Base-by-base conservation (phyloP, 2,797 vertebrate genomes). In the Calcarius lapponicus region DNA sequence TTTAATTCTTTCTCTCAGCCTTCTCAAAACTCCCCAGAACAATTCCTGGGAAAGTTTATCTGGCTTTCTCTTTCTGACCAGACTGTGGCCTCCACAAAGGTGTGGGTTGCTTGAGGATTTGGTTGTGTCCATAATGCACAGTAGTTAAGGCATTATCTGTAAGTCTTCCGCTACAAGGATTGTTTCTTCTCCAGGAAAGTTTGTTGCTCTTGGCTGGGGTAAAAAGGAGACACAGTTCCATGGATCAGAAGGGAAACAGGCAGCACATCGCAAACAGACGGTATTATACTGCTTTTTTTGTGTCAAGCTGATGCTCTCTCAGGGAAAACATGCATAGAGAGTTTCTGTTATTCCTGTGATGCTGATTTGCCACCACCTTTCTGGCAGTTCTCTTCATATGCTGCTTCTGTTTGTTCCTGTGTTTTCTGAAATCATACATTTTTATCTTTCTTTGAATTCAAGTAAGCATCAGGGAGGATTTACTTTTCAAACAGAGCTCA, bases 201-300 rank as follows among this genome's bases (percentile, higher is more conserved):
- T 99, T 76, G 98, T 99, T 92, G 98, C 99, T 13, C 98, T 99
- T 69, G 99, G 99, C 25, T 99, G 99, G 99, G 99, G 99, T 42
- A 99, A 98, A 98, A 99, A 99, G 95, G 99, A 99, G 95, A 99
- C 99, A 1, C 99, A 99, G 96, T 99, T 99, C 92, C 99, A 99
- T 43, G 99, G 99, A 86, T 99, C 99, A 21, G 99, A 99, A 95
- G 99, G 99, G 79, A 99, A 99, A 90, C 98, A 98, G 92, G 99
- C 99, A 4, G 99, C 99, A 1, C 98, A 98, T 95, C 98, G 67
- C 86, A 98, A 99, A 95, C 94, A 95, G 50, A 96, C 48, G 97
- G 99, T 99, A 97, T 70, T 96, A 31, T 38, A 45, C 76, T 86
- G 9, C 2, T 53, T 69, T 51, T 28, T 22, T 58, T 73, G 24